These are phyloP conservation scores for Scatophagus argus DNA, from an alignment of 2,113 vertebrate genomes.

Conservation along the genomic window DNA sequence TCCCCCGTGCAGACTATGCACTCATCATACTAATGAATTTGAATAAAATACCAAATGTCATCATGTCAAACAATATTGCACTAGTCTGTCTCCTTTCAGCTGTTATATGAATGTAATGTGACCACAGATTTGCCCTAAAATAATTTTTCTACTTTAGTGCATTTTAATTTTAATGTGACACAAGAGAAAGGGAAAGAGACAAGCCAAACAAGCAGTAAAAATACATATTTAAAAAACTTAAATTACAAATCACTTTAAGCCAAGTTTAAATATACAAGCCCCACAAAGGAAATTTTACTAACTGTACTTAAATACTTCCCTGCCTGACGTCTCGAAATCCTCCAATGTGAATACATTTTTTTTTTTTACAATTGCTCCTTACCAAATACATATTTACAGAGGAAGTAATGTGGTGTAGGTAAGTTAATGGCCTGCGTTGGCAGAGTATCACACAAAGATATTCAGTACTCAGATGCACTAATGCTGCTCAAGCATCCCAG, in stretches of 20 bases:
- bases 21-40: not conserved
- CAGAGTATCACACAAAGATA: constrained; percentile 24
- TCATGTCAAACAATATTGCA: not conserved
- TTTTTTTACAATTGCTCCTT: not conserved
- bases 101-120: not conserved
- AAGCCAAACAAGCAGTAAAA: not conserved
- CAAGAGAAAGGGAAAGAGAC: not conserved
- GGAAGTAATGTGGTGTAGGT: not conserved
- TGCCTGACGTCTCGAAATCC: too few relatives aligned
- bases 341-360: too few relatives aligned
- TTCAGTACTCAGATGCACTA: constrained; percentile 26
- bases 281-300: not conserved
- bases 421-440: not conserved
- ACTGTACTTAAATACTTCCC: too few relatives aligned
- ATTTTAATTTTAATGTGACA: constrained; percentile 17
- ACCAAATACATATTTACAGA: not conserved
- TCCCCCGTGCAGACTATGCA: not conserved
- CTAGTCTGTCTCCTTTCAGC: not conserved
- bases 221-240: too few relatives aligned
- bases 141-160: not conserved
- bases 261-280: not conserved
- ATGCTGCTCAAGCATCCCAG: constrained; percentile 40
- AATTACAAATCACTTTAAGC: not conserved
- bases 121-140: not conserved
- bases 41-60: constrained; percentile 13